Conservation (phyloP, 2,888 invertebrate genomes). For the Philereme transversata region DNA sequence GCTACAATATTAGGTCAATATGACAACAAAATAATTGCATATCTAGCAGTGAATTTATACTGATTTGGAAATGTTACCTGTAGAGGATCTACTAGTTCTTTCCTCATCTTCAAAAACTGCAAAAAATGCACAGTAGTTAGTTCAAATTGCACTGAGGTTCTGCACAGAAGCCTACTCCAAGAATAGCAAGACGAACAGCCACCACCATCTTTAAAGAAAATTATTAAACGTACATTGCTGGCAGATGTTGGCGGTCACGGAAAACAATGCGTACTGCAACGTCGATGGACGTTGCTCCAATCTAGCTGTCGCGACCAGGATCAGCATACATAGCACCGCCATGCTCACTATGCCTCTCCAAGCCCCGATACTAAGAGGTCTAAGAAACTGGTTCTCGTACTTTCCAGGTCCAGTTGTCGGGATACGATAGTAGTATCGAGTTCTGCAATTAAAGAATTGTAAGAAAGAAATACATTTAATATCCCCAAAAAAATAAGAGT, state of each 20-base stretch:
- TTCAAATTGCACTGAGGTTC: background rate
- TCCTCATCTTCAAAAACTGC: conserved; percentile 66
- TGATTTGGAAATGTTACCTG: conserved; percentile 47
- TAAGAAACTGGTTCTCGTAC: conserved; percentile 73
- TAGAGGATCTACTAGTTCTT: conserved; percentile 42
- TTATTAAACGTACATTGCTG: conserved; percentile 66
- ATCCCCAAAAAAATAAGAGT: no score
- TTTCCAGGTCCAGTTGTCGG: conserved; percentile 65
- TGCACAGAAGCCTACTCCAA: no score
- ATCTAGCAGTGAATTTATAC: background rate
- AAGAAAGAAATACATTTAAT: no score
- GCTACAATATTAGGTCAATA: no score
- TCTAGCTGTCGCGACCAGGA: conserved; percentile 59
- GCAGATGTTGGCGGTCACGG: conserved; percentile 67
- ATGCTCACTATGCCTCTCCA: conserved; percentile 67
- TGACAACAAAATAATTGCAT: background rate
- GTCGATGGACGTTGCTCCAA: conserved; percentile 58
- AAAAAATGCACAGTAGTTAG: conserved; percentile 17
- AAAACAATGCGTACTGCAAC: conserved; percentile 63
- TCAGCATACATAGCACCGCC: conserved; percentile 53
- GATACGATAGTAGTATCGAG: conserved; percentile 66
- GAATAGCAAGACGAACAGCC: no score
- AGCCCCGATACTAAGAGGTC: conserved; percentile 64
- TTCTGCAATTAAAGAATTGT: conserved; percentile 48
- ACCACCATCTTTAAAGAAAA: background rate